Base-by-base conservation (phyloP, 2,113 vertebrate species). In the Passer domesticus region DNA sequence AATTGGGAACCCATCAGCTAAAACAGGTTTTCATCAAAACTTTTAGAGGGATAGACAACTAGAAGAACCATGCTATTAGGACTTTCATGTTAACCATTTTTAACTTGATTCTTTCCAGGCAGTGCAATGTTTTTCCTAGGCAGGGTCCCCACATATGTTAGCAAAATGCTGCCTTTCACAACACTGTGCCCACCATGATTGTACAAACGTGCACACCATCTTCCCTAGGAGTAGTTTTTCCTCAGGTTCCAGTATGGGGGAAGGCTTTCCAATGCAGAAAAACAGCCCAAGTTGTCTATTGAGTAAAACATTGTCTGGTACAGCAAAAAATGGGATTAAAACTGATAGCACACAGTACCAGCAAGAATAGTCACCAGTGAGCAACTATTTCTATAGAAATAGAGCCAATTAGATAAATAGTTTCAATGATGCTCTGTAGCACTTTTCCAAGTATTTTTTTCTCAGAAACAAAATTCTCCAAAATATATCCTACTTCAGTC, bases 401-500 rank as follows among this genome's bases (percentile, higher is more conserved):
- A 70, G 39, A 39, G 8, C 35, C 69, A 86, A 82, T 59, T 77
- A 76, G 35, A 22, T 67, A 77, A 82, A 69, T 68, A 84, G 33
- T 43, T 91, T 37, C 21, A 83, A 83, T 22, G 17, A n/a, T 76
- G 23, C 7, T 76, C 49, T 39, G 47, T 39, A 92, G 58, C 27
- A 90, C 63, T 96, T 94, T 74, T 33, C 55, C 39, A 83, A 84
- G 18, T 79, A 22, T 31, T 49, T 47, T 46, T 80, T 87, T 50
- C 79, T 84, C 44, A 68, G 62, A 41, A 79, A 53, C 11, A 70
- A 7, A 55, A 50, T 62, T 87, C 17, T 86, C n/a, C 62, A 28
- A 86, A 96, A 93, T 62, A 89, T 63, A 43, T 79, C 60, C 15
- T 91, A 87, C 30, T 83, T 37, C 44, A 93, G 33, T 68, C 78